These are phyloP conservation scores for Neomicropteryx cornuta DNA, from an alignment of 1,140 invertebrate species.

Conservation along the genomic window DNA sequence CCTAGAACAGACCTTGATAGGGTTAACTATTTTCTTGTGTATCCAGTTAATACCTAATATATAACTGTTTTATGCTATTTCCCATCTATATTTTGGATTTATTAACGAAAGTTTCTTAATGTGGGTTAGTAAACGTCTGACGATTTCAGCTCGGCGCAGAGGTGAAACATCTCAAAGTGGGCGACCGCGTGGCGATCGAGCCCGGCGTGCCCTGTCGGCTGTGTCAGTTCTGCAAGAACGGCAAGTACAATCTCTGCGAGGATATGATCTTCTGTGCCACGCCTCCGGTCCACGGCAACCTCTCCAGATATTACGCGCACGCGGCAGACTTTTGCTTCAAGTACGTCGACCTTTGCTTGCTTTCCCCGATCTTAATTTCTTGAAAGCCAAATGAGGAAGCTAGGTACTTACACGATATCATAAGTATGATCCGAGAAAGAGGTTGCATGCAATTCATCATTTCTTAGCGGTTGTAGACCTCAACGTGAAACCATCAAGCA, in stretches of 20 bases:
- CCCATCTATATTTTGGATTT: too few species aligned
- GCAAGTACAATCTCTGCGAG: conserved; percentile 82
- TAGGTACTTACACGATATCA: background rate
- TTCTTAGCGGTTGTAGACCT: too few species aligned
- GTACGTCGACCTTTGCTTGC: conserved; percentile 50
- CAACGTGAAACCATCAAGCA: too few species aligned
- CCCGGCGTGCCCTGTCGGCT: conserved; percentile 79
- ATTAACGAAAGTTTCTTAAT: too few species aligned
- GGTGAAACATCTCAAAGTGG: conserved; percentile 64
- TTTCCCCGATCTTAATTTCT: conserved; percentile 3
- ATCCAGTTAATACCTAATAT: too few species aligned
- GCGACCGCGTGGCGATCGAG: conserved; percentile 89
- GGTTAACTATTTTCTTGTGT: too few species aligned
- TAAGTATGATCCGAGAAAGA: background rate
- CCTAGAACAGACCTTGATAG: too few species aligned
- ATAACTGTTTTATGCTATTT: too few species aligned
- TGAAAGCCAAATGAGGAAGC: background rate
- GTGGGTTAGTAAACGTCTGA: too few species aligned
- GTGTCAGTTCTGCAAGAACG: conserved; percentile 78
- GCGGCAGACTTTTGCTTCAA: conserved; percentile 91
- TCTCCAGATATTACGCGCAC: conserved; percentile 77
- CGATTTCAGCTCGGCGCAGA: conserved; percentile 50
- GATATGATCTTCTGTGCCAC: conserved; percentile 85
- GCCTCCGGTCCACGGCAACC: conserved; percentile 77
- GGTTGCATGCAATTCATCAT: too few species aligned